These are phyloP conservation scores for Actinia equina DNA, from an alignment of 64 coral and sea anemone genomes.

Conservation along the genomic window DNA sequence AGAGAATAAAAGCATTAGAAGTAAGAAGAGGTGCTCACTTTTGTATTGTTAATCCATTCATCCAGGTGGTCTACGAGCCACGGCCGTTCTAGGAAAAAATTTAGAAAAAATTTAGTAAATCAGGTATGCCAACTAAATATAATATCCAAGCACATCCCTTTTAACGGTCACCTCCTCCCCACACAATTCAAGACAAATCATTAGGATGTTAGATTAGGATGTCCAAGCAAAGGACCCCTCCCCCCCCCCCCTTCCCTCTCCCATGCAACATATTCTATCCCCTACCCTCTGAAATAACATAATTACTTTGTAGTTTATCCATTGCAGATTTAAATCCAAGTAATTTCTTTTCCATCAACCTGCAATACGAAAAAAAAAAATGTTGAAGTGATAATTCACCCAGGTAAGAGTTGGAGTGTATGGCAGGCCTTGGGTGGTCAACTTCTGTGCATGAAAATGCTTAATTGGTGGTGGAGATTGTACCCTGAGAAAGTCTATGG, in stretches of 20 bases:
- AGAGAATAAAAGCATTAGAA: neutral
- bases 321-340: constrained; percentile 49
- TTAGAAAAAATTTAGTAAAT: no score
- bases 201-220: no score
- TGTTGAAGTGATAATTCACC: no score
- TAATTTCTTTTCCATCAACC: constrained; percentile 36
- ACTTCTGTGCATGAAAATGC: no score
- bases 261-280: neutral
- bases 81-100: constrained; percentile 61
- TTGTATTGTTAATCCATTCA: constrained; percentile 66
- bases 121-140: no score
- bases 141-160: no score
- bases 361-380: constrained; percentile 12
- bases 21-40: constrained; percentile 36
- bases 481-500: no score
- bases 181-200: no score
- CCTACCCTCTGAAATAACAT: neutral
- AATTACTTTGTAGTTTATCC: constrained; percentile 52
- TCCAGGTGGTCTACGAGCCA: constrained; percentile 89
- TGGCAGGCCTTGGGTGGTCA: no score
- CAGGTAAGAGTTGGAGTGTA: no score
- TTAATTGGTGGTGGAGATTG: no score
- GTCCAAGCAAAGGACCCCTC: neutral
- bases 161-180: no score
- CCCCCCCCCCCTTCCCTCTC: neutral